phyloP scores from a whole-genome alignment of 2,797 vertebrate species.

The Notolepis coatsorum region DNA sequence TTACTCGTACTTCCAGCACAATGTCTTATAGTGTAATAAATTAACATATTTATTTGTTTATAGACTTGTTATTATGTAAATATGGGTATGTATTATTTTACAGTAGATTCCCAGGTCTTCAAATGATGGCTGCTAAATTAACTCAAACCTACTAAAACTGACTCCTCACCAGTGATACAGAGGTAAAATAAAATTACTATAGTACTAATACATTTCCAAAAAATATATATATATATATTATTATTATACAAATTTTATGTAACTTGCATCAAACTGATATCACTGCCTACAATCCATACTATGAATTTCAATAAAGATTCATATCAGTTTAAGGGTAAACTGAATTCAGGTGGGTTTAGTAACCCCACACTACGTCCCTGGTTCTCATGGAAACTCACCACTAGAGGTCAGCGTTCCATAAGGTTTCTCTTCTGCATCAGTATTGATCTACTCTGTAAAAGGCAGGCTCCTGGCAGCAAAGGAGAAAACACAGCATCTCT shows the following conservation, averaged over 20 bases:
- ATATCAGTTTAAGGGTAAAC: too few relatives aligned
- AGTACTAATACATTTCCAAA: too few relatives aligned
- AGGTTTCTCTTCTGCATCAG: constrained; percentile 16
- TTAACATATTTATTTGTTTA: constrained; percentile 71
- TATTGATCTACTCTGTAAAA: not conserved
- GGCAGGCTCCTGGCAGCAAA: not conserved
- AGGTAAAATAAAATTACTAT: not conserved
- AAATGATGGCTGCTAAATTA: not conserved
- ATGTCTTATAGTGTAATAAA: constrained; percentile 59
- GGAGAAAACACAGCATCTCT: constrained; percentile 2
- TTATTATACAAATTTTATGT: too few relatives aligned
- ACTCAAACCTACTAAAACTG: not conserved
- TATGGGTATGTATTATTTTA: constrained; percentile 7
- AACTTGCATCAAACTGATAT: too few relatives aligned
- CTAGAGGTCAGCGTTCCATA: constrained; percentile 65
- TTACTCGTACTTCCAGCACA: constrained; percentile 42
- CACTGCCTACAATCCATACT: too few relatives aligned
- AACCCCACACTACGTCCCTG: too few relatives aligned
- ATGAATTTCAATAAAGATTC: too few relatives aligned
- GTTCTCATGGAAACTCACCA: constrained; percentile 52
- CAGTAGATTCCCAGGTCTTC: not conserved
- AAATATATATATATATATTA: too few relatives aligned
- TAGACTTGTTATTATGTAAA: constrained; percentile 50
- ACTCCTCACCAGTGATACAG: constrained; percentile 4
- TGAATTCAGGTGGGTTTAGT: too few relatives aligned